Conservation (phyloP, 2,113 vertebrate genomes). For the Setophaga coronata region DNA sequence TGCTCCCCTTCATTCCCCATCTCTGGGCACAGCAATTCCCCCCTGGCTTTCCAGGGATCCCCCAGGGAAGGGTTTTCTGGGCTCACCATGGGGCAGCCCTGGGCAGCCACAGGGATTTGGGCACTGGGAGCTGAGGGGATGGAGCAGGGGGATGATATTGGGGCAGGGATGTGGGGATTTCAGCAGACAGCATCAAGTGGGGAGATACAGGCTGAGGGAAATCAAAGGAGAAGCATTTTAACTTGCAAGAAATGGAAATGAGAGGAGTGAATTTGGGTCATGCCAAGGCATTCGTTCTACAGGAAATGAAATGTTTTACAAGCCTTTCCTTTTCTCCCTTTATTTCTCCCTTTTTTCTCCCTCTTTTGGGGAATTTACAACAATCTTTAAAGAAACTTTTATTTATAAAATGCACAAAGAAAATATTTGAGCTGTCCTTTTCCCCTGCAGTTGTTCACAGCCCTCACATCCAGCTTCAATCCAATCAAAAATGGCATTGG, state of each 20-base stretch:
- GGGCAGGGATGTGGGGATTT: neutral
- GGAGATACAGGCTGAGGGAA: neutral
- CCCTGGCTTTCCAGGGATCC: neutral
- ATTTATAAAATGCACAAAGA: neutral
- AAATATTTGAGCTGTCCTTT: neutral
- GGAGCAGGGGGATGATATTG: accelerated
- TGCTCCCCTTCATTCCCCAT: neutral
- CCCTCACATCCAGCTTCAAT: neutral
- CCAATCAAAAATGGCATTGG: neutral
- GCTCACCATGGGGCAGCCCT: neutral
- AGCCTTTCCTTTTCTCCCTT: neutral
- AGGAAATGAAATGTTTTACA: slow-evolving; percentile 39
- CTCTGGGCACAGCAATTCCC: neutral
- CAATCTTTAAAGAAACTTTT: neutral
- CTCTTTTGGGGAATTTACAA: neutral
- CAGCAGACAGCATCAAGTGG: neutral
- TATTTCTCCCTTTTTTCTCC: neutral
- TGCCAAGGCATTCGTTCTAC: neutral
- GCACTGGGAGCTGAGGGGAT: neutral
- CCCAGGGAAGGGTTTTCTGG: neutral
- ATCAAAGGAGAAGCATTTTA: neutral
- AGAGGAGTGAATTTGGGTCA: slow-evolving; percentile 57
- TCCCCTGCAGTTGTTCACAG: neutral
- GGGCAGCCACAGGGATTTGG: accelerated
- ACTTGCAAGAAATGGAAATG: slow-evolving; percentile 53